phyloP scores from a whole-genome alignment of 1,140 invertebrate genomes.

The Euschistus heros region DNA sequence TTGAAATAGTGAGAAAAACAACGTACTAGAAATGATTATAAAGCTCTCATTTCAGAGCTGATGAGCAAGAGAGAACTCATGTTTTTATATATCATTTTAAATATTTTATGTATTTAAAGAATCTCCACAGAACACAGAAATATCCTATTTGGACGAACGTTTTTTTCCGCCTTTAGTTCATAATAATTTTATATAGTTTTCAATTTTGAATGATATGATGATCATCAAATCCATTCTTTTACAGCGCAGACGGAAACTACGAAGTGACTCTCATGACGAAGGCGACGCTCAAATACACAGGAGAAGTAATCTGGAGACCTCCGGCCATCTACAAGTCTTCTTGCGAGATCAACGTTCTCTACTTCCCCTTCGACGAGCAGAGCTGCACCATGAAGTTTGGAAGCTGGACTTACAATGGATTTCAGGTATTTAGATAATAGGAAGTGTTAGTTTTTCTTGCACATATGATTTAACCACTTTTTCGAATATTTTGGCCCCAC shows the following conservation, averaged over 20 bases:
- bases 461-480: background rate
- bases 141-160: no score
- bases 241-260: constrained; percentile 89
- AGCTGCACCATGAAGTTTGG: constrained; percentile 93
- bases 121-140: no score
- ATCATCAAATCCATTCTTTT: no score
- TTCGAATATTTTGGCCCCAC: background rate
- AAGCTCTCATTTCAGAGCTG: no score
- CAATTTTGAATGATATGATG: no score
- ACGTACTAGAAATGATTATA: no score
- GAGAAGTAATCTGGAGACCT: constrained; percentile 92
- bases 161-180: no score
- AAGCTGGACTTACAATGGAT: constrained; percentile 88
- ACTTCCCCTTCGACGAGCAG: constrained; percentile 91
- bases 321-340: constrained; percentile 98
- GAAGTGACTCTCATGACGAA: constrained; percentile 96
- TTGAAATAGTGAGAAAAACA: no score
- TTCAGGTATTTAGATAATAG: constrained; percentile 73
- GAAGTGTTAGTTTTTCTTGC: constrained; percentile 49
- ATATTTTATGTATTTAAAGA: no score
- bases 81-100: no score
- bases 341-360: constrained; percentile 91
- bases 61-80: no score
- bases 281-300: constrained; percentile 78
- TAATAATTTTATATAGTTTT: no score